Evolutionary conservation across 2,797 vertebrate genomes (phyloP), one percentile per base, ranked within the genome.

Genomic region (Mus minutoides): DNA sequence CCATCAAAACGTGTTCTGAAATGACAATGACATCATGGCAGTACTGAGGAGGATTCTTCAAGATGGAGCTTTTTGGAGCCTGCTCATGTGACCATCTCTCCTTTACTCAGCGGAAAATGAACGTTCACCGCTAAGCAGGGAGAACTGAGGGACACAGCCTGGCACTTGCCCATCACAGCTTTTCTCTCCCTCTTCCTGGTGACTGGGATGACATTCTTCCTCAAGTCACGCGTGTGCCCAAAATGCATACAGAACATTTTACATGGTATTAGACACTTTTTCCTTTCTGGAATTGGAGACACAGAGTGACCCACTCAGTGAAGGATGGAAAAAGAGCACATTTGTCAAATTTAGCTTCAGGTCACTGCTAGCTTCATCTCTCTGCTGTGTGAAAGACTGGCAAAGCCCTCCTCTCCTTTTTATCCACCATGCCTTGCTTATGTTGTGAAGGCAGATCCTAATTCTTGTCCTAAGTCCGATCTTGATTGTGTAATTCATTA

Each of bases 1-100:
- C 22, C 97, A 88, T 93, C 95, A 88, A 93, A 96, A 94, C n/a
- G 84, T 80, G 54, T 79, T 87, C 95, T 77, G n/a, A 90, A 69
- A 85, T 17, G 11, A n/a, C 71, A 95, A 86, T 60, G 96, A 73
- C 60, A 29, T 95, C 71, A n/a, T 0, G 40, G 52, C 26, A 1
- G 19, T 21, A 34, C 37, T 0, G 31, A 73, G 26, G 49, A 13
- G 95, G 94, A 46, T 21, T 92, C 88, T 80, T 2, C 1, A 46
- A 21, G 22, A 82, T 19, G 64, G 2, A 79, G 3, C 56, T 85
- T 97, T 94, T 86, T 92, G 88, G 94, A 88, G 79, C 14, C 31
- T 0, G n/a, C 0, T 0, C 64, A 49, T 3, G 54, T 75, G 52
- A 86, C 87, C 4, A 21, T 92, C n/a, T 60, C 88, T 93, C 90